These are phyloP conservation scores for Muschampia plurimacula DNA, from an alignment of 2,888 invertebrate genomes.

Conservation along the genomic window DNA sequence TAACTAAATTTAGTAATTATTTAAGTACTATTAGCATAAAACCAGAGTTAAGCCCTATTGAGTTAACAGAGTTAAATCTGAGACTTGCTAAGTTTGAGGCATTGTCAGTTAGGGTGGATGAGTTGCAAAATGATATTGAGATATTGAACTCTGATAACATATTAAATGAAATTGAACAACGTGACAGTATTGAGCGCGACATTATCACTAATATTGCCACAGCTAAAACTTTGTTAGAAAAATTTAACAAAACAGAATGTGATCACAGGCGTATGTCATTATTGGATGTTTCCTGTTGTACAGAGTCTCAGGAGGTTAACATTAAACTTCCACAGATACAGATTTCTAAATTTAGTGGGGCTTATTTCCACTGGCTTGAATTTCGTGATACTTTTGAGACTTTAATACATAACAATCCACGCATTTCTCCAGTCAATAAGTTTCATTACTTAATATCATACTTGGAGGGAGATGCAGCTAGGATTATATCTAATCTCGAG, in stretches of 20 bases:
- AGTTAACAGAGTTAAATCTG: constrained; percentile 10
- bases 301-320: not conserved
- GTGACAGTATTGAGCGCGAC: constrained; percentile 10
- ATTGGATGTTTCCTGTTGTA: not conserved
- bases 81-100: constrained; percentile 32
- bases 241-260: not conserved
- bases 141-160: constrained; percentile 43
- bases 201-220: constrained; percentile 18
- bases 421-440: constrained; percentile 35
- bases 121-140: constrained; percentile 45
- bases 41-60: not conserved
- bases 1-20: too few relatives aligned
- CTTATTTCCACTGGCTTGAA: constrained; percentile 42
- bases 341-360: constrained; percentile 24
- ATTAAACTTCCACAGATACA: constrained; percentile 5
- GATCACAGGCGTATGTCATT: not conserved
- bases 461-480: constrained; percentile 41
- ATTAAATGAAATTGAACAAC: constrained; percentile 16
- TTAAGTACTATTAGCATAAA: not conserved
- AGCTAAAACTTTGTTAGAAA: constrained; percentile 3
- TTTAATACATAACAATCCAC: constrained; percentile 39
- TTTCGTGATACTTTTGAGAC: constrained; percentile 40
- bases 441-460: constrained; percentile 40
- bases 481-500: constrained; percentile 41
- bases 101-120: constrained; percentile 42